phyloP scores from a whole-genome alignment of 2,113 vertebrate species.

The Cyanoramphus novaezelandiae region DNA sequence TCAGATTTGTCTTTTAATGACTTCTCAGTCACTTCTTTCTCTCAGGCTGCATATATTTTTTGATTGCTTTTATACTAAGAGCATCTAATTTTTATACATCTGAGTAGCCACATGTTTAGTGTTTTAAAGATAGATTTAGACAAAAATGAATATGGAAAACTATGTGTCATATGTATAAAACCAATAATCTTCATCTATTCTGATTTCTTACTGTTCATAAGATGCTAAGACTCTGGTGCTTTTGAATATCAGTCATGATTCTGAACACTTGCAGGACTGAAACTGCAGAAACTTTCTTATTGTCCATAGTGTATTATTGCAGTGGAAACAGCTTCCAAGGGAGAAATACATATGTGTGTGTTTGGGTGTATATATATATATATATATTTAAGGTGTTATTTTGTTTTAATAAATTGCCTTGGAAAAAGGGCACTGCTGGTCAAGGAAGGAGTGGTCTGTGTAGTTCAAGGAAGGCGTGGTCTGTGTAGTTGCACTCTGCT shows the following conservation, averaged over 20 bases:
- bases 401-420: neutral
- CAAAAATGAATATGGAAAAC: neutral
- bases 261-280: neutral
- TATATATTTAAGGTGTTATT: neutral
- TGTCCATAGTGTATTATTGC: neutral
- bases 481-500: fast-evolving
- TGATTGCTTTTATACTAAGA: neutral
- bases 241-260: neutral
- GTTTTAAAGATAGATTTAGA: neutral
- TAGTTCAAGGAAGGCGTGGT: neutral
- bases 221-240: neutral
- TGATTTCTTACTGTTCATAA: neutral
- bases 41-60: neutral
- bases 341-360: neutral
- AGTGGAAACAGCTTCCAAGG: neutral
- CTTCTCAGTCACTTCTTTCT: neutral
- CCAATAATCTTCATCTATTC: neutral
- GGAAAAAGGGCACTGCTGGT: neutral
- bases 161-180: neutral
- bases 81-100: neutral
- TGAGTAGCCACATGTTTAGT: neutral
- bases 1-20: neutral
- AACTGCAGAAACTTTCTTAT: neutral
- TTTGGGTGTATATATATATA: neutral
- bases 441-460: fast-evolving